Conservation (phyloP, 2,888 invertebrate species). For the Agriopis leucophaearia region DNA sequence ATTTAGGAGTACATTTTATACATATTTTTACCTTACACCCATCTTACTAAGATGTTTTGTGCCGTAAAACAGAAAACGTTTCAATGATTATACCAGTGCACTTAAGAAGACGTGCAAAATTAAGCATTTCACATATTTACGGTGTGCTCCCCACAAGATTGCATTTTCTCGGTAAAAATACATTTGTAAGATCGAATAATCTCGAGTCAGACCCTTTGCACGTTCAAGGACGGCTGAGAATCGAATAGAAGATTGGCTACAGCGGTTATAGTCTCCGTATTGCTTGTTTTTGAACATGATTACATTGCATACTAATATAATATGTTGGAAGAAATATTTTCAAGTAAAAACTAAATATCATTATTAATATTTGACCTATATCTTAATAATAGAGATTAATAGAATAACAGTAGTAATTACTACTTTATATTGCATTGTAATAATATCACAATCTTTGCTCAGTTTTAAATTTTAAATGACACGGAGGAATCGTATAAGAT, state of each 20-base stretch:
- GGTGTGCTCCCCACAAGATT: conserved; percentile 46
- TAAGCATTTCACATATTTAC: conserved; percentile 45
- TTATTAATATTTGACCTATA: too few species aligned
- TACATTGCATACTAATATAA: conserved; percentile 23
- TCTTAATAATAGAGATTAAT: too few species aligned
- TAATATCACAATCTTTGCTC: too few species aligned
- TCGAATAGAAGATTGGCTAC: conserved; percentile 51
- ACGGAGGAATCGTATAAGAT: too few species aligned
- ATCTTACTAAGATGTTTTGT: neutral
- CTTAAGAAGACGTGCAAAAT: conserved; percentile 35
- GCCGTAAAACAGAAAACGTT: conserved; percentile 5
- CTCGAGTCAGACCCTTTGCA: conserved; percentile 43
- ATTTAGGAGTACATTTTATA: too few species aligned
- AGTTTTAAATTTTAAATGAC: too few species aligned
- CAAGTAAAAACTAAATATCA: neutral
- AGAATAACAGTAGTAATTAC: neutral
- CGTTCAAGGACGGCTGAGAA: conserved; percentile 43
- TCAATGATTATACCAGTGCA: neutral
- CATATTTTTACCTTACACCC: too few species aligned
- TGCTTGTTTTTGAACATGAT: conserved; percentile 21
- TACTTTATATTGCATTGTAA: neutral
- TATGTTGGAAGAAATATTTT: conserved; percentile 8
- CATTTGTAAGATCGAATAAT: conserved; percentile 48
- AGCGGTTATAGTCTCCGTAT: conserved; percentile 25
- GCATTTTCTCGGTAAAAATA: conserved; percentile 49